A percentile compares a stretch with the other conserved stretches of the same genome.
These are phyloP conservation scores for Atta colombica DNA, from an alignment of 1,140 invertebrate genomes.

Conservation along the genomic window DNA sequence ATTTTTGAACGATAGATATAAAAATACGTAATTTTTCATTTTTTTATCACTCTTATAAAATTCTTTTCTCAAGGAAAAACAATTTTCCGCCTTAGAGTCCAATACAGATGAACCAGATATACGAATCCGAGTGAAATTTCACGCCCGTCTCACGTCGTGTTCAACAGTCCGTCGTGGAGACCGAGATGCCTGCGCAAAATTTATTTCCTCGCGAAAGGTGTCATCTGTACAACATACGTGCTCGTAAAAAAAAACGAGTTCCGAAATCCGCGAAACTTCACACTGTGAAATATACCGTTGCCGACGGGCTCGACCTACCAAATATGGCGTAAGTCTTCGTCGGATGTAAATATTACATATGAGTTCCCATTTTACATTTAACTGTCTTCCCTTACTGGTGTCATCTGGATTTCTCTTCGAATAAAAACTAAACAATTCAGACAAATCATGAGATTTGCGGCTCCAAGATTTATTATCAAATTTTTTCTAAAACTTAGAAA, in stretches of 20 bases:
- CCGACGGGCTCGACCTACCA: neutral
- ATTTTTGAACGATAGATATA: neutral
- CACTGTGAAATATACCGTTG: conserved; percentile 40
- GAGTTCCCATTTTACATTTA: conserved; percentile 42
- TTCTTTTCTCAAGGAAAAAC: neutral
- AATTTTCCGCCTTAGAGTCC: conserved; percentile 27
- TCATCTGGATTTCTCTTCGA: neutral
- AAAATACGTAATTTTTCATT: neutral
- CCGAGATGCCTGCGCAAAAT: conserved; percentile 38
- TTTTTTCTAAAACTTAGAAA: neutral
- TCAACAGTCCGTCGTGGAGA: conserved; percentile 40
- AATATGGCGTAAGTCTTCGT: conserved; percentile 55
- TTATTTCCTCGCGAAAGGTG: conserved; percentile 47
- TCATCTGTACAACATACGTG: conserved; percentile 33
- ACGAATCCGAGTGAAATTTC: conserved; percentile 38
- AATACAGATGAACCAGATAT: conserved; percentile 44
- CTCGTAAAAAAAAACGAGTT: conserved; percentile 50
- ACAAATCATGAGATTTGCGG: neutral
- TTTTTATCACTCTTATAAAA: conserved; percentile 1
- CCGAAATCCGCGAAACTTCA: conserved; percentile 27
- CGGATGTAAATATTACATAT: conserved; percentile 59
- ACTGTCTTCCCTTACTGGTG: conserved; percentile 2
- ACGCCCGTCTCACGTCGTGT: conserved; percentile 28
- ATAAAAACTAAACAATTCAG: neutral
- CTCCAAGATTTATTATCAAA: neutral